Percentiles rank a stretch among this genome's conserved stretches.
phyloP scores from a whole-genome alignment of 2,888 invertebrate genomes.

The Lasioglossum villosulum region DNA sequence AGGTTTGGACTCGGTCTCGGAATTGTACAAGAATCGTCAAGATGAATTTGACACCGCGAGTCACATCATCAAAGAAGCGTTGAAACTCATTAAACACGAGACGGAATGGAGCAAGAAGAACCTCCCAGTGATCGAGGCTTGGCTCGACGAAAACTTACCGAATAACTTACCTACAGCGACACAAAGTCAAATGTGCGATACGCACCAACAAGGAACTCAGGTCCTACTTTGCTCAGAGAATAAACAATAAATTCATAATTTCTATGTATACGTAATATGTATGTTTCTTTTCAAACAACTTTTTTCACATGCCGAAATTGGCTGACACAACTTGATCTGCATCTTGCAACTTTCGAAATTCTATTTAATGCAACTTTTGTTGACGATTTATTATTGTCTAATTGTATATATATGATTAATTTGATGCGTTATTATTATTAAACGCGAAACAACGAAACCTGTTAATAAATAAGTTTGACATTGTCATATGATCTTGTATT shows the following conservation, averaged over 20 bases:
- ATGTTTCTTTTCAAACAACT: background rate
- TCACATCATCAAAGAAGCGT: conserved; percentile 90
- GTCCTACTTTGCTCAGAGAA: background rate
- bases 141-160: conserved; percentile 88
- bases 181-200: background rate
- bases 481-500: background rate
- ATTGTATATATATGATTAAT: background rate
- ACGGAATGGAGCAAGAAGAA: conserved; percentile 92
- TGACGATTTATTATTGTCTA: conserved; percentile 6
- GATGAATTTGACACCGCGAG: conserved; percentile 91
- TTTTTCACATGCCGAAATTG: background rate
- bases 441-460: background rate
- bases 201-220: background rate
- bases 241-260: background rate
- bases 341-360: background rate
- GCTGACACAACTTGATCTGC: conserved; percentile 8
- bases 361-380: background rate
- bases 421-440: background rate
- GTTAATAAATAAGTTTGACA: background rate
- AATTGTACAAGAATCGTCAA: conserved; percentile 87
- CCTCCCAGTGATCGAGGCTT: conserved; percentile 90
- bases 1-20: conserved; percentile 89
- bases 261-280: background rate
- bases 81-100: conserved; percentile 90
- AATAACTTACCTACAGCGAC: conserved; percentile 10